A percentile compares a stretch with the other conserved stretches of the same genome.
These are phyloP conservation scores for Tringa solitaria DNA, from an alignment of 2,113 vertebrate species.

Conservation along the genomic window DNA sequence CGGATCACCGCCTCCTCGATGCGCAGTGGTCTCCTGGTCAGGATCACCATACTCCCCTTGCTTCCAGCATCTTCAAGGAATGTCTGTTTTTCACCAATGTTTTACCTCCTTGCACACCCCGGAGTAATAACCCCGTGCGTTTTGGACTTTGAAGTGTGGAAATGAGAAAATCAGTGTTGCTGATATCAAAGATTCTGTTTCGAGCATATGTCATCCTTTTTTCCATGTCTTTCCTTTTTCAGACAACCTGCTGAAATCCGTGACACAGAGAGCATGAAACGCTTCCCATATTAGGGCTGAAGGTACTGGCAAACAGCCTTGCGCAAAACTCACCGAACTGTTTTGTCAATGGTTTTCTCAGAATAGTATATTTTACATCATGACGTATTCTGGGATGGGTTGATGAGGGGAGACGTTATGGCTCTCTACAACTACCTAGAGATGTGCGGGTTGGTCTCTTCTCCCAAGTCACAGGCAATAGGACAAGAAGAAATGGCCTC, in stretches of 20 bases:
- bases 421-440: too few relatives aligned
- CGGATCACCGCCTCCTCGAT: not conserved
- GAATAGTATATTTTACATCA: not conserved
- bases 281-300: not conserved
- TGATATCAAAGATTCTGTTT: not conserved
- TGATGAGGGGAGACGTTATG: too few relatives aligned
- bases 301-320: not conserved
- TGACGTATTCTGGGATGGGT: not conserved
- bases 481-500: too few relatives aligned
- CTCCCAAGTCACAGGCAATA: too few relatives aligned
- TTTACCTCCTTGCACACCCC: not conserved
- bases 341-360: not conserved
- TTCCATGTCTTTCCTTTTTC: not conserved
- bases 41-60: not conserved
- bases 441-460: too few relatives aligned
- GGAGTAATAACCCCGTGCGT: not conserved
- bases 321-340: not conserved
- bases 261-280: not conserved
- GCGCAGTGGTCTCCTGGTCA: not conserved
- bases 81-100: accelerated
- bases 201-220: not conserved
- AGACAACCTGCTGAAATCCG: not conserved
- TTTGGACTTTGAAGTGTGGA: not conserved
- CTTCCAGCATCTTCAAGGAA: not conserved
- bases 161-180: not conserved